A percentile compares a stretch with the other conserved stretches of the same genome.
These are phyloP conservation scores for Synergus laeviventris DNA, from an alignment of 2,888 invertebrate species.

Conservation along the genomic window DNA sequence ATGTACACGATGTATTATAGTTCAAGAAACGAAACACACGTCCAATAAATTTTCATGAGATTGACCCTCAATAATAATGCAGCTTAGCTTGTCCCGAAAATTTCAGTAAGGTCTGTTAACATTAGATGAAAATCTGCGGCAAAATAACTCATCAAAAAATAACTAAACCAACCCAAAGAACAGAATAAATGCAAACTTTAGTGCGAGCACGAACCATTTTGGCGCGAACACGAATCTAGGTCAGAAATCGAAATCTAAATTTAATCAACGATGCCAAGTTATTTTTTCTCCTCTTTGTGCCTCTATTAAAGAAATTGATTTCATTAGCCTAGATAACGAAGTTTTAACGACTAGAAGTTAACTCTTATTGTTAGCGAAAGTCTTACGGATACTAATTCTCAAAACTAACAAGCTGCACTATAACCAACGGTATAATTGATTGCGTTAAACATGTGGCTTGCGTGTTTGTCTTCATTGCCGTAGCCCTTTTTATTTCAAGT, in stretches of 20 bases:
- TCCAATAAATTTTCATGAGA: slow-evolving; percentile 1
- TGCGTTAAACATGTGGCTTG: slow-evolving; percentile 59
- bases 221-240: not conserved
- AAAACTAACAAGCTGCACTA: slow-evolving; percentile 25
- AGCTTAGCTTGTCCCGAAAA: slow-evolving; percentile 43
- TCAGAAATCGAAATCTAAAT: not conserved
- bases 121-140: not conserved
- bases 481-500: slow-evolving; percentile 59
- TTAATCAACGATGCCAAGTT: not conserved
- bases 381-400: slow-evolving; percentile 20
- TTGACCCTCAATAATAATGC: slow-evolving; percentile 29
- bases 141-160: not conserved
- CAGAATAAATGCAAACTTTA: not conserved
- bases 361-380: slow-evolving; percentile 27
- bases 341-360: slow-evolving; percentile 37
- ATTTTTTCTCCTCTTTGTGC: slow-evolving; percentile 21
- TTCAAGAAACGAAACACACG: not conserved
- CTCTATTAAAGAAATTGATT: not conserved
- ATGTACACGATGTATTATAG: slow-evolving; percentile 28
- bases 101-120: slow-evolving; percentile 31
- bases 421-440: slow-evolving; percentile 2
- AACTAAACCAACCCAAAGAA: not conserved
- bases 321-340: slow-evolving; percentile 31
- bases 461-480: slow-evolving; percentile 48
- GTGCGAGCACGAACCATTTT: not conserved